A percentile compares a stretch with the other conserved stretches of the same genome.
phyloP scores from a whole-genome alignment of 2,113 vertebrate genomes.

The Xenopus tropicalis region DNA sequence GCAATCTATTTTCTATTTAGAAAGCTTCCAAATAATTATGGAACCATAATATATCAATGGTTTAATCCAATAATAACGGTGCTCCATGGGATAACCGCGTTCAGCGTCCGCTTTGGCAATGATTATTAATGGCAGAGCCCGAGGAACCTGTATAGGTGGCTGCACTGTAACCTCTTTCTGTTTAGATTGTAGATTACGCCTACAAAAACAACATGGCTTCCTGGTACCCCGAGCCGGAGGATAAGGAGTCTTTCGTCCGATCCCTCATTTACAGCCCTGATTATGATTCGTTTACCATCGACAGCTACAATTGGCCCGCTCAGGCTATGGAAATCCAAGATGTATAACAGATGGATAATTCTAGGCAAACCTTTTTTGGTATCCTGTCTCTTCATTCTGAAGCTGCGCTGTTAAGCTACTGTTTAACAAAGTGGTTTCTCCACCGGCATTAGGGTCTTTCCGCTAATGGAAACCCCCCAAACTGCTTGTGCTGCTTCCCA shows the following conservation, averaged over 20 bases:
- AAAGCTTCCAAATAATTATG: too few relatives aligned
- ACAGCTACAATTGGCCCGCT: slow-evolving; percentile 84
- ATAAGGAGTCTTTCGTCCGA: slow-evolving; percentile 90
- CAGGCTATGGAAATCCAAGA: slow-evolving; percentile 81
- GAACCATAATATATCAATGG: too few relatives aligned
- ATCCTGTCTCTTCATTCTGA: slow-evolving; percentile 18
- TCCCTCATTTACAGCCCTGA: slow-evolving; percentile 84
- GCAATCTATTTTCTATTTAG: too few relatives aligned
- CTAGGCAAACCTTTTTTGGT: not conserved
- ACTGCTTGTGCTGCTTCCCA: too few relatives aligned
- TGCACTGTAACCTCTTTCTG: slow-evolving; percentile 13
- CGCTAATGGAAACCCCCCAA: too few relatives aligned
- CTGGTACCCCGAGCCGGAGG: slow-evolving; percentile 86
- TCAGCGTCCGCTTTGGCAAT: too few relatives aligned
- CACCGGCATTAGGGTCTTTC: too few relatives aligned
- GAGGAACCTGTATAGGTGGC: too few relatives aligned
- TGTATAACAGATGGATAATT: slow-evolving; percentile 76
- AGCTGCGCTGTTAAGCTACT: slow-evolving; percentile 12
- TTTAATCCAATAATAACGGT: too few relatives aligned
- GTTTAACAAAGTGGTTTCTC: not conserved
- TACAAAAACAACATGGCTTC: slow-evolving; percentile 86
- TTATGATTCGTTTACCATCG: slow-evolving; percentile 86
- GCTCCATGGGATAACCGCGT: too few relatives aligned
- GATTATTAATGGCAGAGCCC: too few relatives aligned
- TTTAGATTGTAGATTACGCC: slow-evolving; percentile 83